Percentiles rank a stretch among this genome's conserved stretches.
phyloP scores from a whole-genome alignment of 2,113 vertebrate genomes.

The Formicarius rufipectus region DNA sequence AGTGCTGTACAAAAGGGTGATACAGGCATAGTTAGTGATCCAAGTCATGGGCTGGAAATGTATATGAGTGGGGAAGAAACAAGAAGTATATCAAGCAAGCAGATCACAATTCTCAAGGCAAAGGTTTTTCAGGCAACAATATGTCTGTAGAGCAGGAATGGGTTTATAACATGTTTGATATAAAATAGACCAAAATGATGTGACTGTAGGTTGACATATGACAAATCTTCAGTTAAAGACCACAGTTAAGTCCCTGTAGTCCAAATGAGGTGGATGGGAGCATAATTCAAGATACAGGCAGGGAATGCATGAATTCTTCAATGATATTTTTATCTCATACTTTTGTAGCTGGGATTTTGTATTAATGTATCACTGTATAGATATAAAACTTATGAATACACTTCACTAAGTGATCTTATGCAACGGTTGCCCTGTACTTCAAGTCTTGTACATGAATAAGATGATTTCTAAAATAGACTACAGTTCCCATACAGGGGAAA shows the following conservation, averaged over 20 bases:
- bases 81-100: background rate
- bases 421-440: background rate
- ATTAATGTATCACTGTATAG: background rate
- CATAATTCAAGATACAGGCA: background rate
- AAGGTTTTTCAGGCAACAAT: background rate
- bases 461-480: background rate
- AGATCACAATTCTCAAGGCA: background rate
- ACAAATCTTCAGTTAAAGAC: background rate
- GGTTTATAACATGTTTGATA: background rate
- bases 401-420: background rate
- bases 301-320: background rate
- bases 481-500: background rate
- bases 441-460: background rate
- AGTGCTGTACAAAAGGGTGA: background rate
- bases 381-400: background rate
- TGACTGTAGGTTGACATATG: background rate
- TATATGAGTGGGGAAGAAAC: background rate
- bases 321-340: background rate
- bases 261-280: background rate
- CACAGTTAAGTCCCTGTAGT: background rate
- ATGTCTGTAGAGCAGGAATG: background rate
- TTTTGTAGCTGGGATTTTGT: background rate
- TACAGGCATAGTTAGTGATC: background rate
- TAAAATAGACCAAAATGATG: background rate
- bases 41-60: background rate